Evolutionary conservation across 2,797 vertebrate genomes (phyloP).

Genomic region (Micrastur ruficollis): DNA sequence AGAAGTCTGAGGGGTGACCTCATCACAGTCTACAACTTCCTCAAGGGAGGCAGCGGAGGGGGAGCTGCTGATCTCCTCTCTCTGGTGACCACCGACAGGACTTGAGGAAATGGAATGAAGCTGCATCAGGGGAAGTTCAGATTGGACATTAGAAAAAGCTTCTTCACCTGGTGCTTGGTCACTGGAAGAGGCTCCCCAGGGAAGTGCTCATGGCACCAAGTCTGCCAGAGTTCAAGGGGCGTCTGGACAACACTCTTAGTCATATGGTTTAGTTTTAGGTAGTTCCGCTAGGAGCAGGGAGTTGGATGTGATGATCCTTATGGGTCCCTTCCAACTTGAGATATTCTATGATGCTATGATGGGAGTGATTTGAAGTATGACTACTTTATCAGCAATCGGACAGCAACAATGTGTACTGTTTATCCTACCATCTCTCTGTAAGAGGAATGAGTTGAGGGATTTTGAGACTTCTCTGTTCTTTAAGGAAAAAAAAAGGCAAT

Average conservation of each 20-base stretch:
- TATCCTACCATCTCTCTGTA: not conserved
- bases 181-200: no score
- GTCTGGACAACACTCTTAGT: accelerated
- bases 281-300: not conserved
- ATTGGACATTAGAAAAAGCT: no score
- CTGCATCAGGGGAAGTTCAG: not conserved
- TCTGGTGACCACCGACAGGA: not conserved
- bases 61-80: not conserved
- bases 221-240: not conserved
- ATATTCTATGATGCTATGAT: not conserved
- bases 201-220: no score
- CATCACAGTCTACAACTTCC: not conserved
- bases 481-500: not conserved
- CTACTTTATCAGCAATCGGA: not conserved
- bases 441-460: not conserved
- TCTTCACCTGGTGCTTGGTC: no score
- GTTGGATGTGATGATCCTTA: not conserved
- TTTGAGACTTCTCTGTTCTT: not conserved
- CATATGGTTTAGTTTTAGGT: not conserved
- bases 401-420: not conserved
- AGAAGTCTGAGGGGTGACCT: not conserved
- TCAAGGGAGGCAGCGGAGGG: accelerated
- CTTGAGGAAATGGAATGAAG: not conserved
- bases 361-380: not conserved
- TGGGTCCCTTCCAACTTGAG: not conserved